Percentiles rank a stretch among this genome's conserved stretches.
Conservation (phyloP, 2,888 invertebrate genomes). For the Cremastinae sp. region DNA sequence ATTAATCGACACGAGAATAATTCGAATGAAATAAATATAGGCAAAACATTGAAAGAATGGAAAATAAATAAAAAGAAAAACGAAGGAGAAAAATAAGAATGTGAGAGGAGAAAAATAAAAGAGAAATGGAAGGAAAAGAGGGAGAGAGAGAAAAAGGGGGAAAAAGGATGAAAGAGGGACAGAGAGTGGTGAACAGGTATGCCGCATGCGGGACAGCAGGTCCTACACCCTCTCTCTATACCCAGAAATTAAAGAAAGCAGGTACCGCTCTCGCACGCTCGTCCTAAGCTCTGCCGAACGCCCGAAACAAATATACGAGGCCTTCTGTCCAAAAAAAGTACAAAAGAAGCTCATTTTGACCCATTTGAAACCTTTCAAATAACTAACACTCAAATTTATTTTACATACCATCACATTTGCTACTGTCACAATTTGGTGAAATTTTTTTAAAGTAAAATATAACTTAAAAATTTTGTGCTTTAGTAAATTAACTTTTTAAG, state of each 20-base stretch:
- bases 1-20: no score
- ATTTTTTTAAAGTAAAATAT: no score
- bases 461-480: no score
- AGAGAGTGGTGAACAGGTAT: constrained; percentile 59
- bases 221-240: constrained; percentile 69
- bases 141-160: constrained; percentile 17
- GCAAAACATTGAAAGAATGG: no score
- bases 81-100: constrained; percentile 27
- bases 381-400: no score
- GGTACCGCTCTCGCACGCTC: constrained; percentile 72
- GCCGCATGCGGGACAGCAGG: constrained; percentile 57
- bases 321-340: background rate
- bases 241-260: constrained; percentile 77
- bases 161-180: constrained; percentile 30
- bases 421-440: no score
- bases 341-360: background rate
- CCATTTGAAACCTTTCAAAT: no score
- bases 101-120: constrained; percentile 23
- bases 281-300: constrained; percentile 36
- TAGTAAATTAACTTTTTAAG: no score
- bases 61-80: constrained; percentile 42
- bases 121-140: constrained; percentile 2
- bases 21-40: no score
- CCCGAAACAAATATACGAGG: constrained; percentile 37
- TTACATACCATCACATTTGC: background rate